Conservation (phyloP, 2,113 vertebrate species). For the Argyrosomus japonicus region DNA sequence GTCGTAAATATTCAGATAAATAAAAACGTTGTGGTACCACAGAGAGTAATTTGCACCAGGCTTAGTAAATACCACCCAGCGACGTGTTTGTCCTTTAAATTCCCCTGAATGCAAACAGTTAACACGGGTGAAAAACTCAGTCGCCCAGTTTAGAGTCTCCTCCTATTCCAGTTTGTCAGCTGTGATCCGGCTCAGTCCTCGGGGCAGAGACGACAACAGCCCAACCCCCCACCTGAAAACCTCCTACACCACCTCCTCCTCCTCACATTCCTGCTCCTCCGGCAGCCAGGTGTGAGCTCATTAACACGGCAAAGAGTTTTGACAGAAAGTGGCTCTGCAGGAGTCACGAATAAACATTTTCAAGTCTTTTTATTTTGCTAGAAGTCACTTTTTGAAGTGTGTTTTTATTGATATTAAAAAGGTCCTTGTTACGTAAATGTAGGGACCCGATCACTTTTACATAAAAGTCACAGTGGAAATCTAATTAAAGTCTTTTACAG, state of each 20-base stretch:
- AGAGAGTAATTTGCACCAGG: neutral
- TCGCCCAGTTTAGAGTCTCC: neutral
- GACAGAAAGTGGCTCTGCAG: neutral
- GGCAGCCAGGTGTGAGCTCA: slow-evolving; percentile 36
- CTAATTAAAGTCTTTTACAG: neutral
- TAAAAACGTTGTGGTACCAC: neutral
- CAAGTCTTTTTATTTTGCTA: no score
- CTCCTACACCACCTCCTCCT: slow-evolving; percentile 2
- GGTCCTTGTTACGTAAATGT: neutral
- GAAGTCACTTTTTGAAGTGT: neutral
- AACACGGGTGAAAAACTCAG: neutral
- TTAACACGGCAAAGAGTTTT: neutral
- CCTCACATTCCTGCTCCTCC: slow-evolving; percentile 13
- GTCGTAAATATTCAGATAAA: neutral
- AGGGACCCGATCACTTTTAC: neutral
- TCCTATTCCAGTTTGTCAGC: slow-evolving; percentile 44
- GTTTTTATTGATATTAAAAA: neutral
- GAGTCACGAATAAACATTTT: neutral
- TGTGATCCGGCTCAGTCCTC: slow-evolving; percentile 14
- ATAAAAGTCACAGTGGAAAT: no score
- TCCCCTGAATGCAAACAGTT: neutral
- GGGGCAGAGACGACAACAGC: neutral
- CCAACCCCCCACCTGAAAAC: neutral
- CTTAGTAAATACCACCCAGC: neutral
- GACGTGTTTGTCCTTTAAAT: neutral